A percentile compares a stretch with the other conserved stretches of the same genome.
phyloP scores from a whole-genome alignment of 2,888 invertebrate species.

The Steinernema scapterisci region DNA sequence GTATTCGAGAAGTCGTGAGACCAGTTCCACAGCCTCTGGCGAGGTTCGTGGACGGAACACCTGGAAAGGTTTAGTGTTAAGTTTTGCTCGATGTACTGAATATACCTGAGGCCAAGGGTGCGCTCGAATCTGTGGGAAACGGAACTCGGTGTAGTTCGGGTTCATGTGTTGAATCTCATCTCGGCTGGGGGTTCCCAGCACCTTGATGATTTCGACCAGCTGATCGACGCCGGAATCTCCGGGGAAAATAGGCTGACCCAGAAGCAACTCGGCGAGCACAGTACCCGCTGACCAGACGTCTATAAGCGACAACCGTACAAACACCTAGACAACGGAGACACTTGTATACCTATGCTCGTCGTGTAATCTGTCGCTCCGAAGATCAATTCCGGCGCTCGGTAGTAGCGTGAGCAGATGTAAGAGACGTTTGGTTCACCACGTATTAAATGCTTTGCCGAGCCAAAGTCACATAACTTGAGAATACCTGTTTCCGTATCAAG shows the following conservation, averaged over 20 bases:
- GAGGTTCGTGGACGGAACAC: conserved; percentile 72
- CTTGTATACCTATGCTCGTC: conserved; percentile 71
- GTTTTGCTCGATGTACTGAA: background rate
- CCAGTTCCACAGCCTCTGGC: conserved; percentile 75
- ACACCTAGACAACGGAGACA: too few relatives aligned
- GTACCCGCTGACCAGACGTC: conserved; percentile 76
- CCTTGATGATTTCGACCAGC: conserved; percentile 98
- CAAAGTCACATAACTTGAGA: conserved; percentile 97
- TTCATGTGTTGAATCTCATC: conserved; percentile 99
- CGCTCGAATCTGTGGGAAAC: conserved; percentile 99
- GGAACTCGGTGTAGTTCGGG: conserved; percentile 98
- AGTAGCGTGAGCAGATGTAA: conserved; percentile 91
- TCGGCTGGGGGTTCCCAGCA: conserved; percentile 94
- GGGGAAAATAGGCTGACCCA: conserved; percentile 98
- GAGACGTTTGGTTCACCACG: conserved; percentile 78
- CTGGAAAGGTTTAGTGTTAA: conserved; percentile 56
- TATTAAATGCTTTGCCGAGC: conserved; percentile 69
- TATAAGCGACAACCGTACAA: too few relatives aligned
- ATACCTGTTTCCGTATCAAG: conserved; percentile 96
- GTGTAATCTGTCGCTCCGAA: conserved; percentile 98
- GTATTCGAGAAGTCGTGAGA: conserved; percentile 75
- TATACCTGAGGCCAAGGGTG: conserved; percentile 84
- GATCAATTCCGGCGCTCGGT: conserved; percentile 97
- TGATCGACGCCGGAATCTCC: conserved; percentile 95
- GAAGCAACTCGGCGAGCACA: conserved; percentile 82